These are phyloP conservation scores for Sebastolobus altivelis DNA, from an alignment of 2,797 vertebrate genomes.

Conservation along the genomic window DNA sequence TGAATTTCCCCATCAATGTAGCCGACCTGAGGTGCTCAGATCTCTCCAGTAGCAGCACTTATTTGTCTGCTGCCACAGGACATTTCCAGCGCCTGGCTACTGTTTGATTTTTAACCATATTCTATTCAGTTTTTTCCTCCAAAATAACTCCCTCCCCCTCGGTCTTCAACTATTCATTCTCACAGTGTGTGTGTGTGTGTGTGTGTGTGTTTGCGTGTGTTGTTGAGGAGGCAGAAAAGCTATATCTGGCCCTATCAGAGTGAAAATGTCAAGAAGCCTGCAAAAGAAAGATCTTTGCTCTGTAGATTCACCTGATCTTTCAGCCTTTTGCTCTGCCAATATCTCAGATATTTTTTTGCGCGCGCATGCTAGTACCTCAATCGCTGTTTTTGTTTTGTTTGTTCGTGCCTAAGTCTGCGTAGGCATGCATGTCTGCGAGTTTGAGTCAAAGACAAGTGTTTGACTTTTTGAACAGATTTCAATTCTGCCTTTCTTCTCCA, in stretches of 20 bases:
- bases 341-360: constrained; percentile 36
- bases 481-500: constrained; percentile 59
- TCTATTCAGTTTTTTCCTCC: constrained; percentile 42
- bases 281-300: constrained; percentile 63
- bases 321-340: constrained; percentile 67
- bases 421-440: constrained; percentile 39
- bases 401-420: constrained; percentile 56
- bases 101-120: constrained; percentile 44
- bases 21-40: constrained; percentile 47
- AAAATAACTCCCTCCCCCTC: constrained; percentile 54
- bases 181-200: constrained; percentile 41
- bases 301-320: constrained; percentile 73
- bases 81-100: constrained; percentile 36
- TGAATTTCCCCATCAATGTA: constrained; percentile 45
- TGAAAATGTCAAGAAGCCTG: constrained; percentile 69
- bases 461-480: constrained; percentile 66
- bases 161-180: constrained; percentile 55
- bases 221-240: constrained; percentile 61
- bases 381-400: constrained; percentile 67
- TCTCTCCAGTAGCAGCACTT: constrained; percentile 45
- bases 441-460: constrained; percentile 62
- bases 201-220: constrained; percentile 43
- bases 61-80: constrained; percentile 68
- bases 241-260: constrained; percentile 68
- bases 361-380: constrained; percentile 33